These are phyloP conservation scores for Himalopsyche kuldschensis DNA, from an alignment of 2,888 invertebrate species.

Conservation along the genomic window DNA sequence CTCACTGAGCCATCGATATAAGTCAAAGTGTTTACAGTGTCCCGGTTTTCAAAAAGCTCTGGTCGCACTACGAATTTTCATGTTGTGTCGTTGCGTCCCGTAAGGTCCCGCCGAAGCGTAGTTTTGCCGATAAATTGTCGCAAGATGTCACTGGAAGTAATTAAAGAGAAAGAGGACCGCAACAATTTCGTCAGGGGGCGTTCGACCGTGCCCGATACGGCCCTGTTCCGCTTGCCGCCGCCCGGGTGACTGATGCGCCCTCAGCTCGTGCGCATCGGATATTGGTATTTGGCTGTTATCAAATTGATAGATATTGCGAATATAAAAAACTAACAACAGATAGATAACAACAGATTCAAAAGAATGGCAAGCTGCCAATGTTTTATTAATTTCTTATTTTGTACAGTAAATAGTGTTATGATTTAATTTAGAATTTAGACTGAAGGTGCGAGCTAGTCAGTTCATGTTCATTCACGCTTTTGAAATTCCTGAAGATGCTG, in stretches of 20 bases:
- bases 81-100: neutral
- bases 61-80: neutral
- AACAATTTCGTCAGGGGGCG: constrained; percentile 16
- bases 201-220: neutral
- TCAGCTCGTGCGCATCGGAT: neutral
- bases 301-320: neutral
- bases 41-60: neutral
- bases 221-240: neutral
- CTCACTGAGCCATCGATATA: too few species aligned
- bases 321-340: neutral
- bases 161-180: constrained; percentile 34
- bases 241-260: neutral
- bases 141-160: constrained; percentile 36
- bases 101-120: constrained; percentile 12
- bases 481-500: too few species aligned
- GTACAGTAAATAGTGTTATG: too few species aligned
- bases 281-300: neutral
- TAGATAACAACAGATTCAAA: too few species aligned
- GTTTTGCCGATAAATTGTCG: constrained; percentile 39
- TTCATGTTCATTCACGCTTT: too few species aligned
- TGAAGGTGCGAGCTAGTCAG: too few species aligned
- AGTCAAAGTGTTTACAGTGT: too few species aligned
- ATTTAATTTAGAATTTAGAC: too few species aligned
- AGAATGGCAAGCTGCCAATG: too few species aligned
- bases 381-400: too few species aligned